These are phyloP conservation scores for Sarcophaga bullata DNA, from an alignment of 1,140 invertebrate genomes.

Conservation along the genomic window DNA sequence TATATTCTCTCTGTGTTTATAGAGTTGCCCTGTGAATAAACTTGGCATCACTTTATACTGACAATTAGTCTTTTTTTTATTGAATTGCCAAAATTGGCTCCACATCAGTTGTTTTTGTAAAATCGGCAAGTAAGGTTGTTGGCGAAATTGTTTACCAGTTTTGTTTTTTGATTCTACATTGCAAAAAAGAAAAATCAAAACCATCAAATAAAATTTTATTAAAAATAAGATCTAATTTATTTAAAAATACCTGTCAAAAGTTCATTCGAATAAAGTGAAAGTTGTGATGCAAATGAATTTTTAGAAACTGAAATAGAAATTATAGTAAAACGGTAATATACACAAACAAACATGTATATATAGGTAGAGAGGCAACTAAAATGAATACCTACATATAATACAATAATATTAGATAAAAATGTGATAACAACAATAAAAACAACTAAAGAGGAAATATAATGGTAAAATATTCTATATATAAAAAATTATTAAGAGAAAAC, in stretches of 20 bases:
- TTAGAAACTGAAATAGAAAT: not conserved
- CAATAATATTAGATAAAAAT: constrained; percentile 1
- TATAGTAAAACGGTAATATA: not conserved
- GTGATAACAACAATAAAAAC: not conserved
- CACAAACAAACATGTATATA: not conserved
- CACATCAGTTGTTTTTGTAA: constrained; percentile 31
- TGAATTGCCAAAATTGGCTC: not conserved
- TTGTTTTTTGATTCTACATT: not conserved
- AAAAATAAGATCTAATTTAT: not conserved
- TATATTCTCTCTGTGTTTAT: too few relatives aligned
- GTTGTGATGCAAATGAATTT: not conserved
- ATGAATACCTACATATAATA: not conserved
- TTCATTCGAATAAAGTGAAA: constrained; percentile 1
- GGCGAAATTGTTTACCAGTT: not conserved
- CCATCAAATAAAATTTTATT: not conserved
- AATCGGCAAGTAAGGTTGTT: constrained; percentile 10
- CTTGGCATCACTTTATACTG: too few relatives aligned
- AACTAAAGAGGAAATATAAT: not conserved
- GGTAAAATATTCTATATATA: not conserved
- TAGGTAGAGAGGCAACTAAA: not conserved
- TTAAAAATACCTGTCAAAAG: not conserved
- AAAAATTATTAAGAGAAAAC: too few relatives aligned
- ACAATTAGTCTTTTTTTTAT: not conserved
- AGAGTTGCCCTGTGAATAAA: too few relatives aligned
- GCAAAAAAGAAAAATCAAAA: not conserved